phyloP scores from a whole-genome alignment of 2,888 invertebrate genomes.

The Ichneumoninae sp. region DNA sequence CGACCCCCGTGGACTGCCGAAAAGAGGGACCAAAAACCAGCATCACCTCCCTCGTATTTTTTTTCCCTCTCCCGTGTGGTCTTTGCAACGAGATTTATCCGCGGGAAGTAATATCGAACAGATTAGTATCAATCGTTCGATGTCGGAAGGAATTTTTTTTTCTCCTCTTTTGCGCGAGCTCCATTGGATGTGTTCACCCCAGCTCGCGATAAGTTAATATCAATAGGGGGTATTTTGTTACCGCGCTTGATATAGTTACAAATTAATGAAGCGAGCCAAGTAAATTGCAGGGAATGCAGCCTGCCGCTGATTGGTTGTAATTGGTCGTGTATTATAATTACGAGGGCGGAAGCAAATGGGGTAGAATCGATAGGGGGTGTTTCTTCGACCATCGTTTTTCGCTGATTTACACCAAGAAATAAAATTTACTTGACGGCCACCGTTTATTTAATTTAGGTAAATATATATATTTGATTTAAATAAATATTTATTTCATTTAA shows the following conservation, averaged over 20 bases:
- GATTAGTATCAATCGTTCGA: conserved; percentile 26
- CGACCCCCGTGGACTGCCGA: conserved; percentile 37
- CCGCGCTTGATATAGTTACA: not conserved
- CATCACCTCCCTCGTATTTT: conserved; percentile 23
- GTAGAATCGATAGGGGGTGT: conserved; percentile 26
- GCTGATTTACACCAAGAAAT: not conserved
- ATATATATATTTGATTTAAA: too few species aligned
- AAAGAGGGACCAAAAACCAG: conserved; percentile 56
- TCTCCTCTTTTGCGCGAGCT: not conserved
- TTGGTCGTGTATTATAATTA: conserved; percentile 9
- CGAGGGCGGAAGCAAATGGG: not conserved
- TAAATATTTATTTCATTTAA: too few species aligned
- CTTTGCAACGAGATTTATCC: conserved; percentile 46
- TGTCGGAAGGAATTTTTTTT: conserved; percentile 23
- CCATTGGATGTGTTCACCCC: not conserved
- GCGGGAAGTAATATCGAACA: conserved; percentile 30
- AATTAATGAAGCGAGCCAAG: not conserved
- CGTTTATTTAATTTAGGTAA: too few species aligned
- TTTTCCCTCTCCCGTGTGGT: conserved; percentile 7
- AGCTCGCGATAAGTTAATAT: not conserved
- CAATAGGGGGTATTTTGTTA: not conserved
- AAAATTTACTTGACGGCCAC: too few species aligned
- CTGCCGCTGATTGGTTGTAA: not conserved
- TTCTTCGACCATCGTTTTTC: not conserved
- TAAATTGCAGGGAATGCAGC: not conserved